Percentiles rank a stretch among this genome's conserved stretches.
phyloP scores from a whole-genome alignment of 2,113 vertebrate species.

The Zonotrichia leucophrys region DNA sequence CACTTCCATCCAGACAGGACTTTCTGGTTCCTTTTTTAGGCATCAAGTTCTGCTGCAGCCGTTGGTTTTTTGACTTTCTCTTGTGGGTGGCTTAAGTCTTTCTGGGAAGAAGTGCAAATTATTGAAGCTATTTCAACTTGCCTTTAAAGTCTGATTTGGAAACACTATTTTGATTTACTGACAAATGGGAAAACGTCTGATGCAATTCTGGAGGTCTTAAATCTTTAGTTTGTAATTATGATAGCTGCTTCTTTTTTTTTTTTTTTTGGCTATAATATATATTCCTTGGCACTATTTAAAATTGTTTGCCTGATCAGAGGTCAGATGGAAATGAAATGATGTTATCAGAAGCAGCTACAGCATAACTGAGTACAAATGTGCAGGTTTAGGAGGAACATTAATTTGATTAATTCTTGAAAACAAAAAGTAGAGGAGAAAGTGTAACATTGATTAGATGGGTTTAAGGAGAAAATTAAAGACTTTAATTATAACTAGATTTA shows the following conservation, averaged over 20 bases:
- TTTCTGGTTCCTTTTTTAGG: background rate
- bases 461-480: background rate
- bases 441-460: background rate
- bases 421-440: background rate
- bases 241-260: background rate
- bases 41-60: background rate
- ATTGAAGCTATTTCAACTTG: constrained; percentile 9
- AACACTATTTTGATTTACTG: constrained; percentile 47
- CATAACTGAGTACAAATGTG: background rate
- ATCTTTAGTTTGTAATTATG: constrained; percentile 62
- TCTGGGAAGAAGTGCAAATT: constrained; percentile 18
- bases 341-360: background rate
- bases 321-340: constrained; percentile 11
- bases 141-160: constrained; percentile 47
- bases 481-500: background rate
- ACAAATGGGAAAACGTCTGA: constrained; percentile 39
- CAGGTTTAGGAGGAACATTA: background rate
- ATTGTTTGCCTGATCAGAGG: background rate
- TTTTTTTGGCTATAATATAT: background rate
- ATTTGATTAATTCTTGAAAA: constrained; percentile 2
- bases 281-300: background rate
- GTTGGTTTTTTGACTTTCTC: background rate
- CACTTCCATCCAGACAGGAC: background rate
- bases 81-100: background rate
- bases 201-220: constrained; percentile 56